Conservation (phyloP, 2,113 vertebrate genomes). For the Equus przewalskii region DNA sequence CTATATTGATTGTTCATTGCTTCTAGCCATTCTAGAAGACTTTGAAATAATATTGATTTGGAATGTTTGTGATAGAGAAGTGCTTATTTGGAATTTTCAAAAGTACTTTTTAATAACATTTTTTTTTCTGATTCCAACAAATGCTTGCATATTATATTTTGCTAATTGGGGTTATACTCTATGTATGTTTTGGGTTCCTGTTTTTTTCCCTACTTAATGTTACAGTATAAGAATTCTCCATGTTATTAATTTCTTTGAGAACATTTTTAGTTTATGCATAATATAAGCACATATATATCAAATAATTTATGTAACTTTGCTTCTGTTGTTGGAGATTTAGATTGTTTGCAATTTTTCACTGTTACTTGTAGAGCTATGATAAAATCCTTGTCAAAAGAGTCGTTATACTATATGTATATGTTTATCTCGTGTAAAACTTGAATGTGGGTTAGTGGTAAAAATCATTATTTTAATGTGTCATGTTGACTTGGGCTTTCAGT, state of each 20-base stretch:
- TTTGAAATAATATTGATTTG: conserved; percentile 50
- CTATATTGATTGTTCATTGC: background rate
- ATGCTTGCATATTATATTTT: conserved; percentile 51
- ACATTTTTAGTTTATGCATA: conserved; percentile 27
- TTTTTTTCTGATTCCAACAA: conserved; percentile 35
- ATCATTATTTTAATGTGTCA: conserved; percentile 35
- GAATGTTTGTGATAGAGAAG: background rate
- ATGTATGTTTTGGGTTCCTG: background rate
- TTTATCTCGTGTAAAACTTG: conserved; percentile 51
- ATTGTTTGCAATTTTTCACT: conserved; percentile 40
- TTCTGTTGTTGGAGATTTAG: background rate
- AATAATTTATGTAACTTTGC: conserved; percentile 27
- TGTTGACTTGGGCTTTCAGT: conserved; percentile 46
- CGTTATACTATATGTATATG: background rate
- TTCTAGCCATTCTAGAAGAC: conserved; percentile 44
- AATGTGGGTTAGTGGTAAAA: conserved; percentile 26
- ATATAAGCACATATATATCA: background rate
- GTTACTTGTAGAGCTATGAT: conserved; percentile 1
- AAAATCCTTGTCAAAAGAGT: conserved; percentile 56
- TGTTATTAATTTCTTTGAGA: conserved; percentile 41
- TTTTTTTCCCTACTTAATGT: conserved; percentile 53
- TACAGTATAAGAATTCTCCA: conserved; percentile 6
- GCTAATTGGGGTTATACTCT: conserved; percentile 19
- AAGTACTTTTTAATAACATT: background rate
- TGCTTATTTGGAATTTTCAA: conserved; percentile 38